These are phyloP conservation scores for Argya squamiceps DNA, from an alignment of 2,797 vertebrate species.

Conservation along the genomic window DNA sequence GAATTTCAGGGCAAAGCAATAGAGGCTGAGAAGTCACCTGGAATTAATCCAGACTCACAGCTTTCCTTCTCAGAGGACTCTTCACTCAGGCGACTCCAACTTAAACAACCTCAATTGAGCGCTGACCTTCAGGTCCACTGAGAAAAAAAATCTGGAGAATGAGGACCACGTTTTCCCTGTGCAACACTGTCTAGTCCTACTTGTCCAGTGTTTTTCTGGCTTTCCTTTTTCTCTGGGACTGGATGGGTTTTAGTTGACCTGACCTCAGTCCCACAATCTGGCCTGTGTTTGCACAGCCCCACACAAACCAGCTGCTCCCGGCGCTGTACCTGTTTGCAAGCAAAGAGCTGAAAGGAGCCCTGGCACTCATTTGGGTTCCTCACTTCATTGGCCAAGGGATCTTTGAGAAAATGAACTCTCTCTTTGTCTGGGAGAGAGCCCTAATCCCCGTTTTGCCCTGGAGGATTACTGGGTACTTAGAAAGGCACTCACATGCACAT, in stretches of 20 bases:
- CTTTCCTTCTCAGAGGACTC: background rate
- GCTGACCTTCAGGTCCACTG: background rate
- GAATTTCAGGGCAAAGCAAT: background rate
- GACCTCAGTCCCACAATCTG: slow-evolving; percentile 8
- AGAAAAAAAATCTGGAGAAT: background rate
- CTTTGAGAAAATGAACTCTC: slow-evolving; percentile 70
- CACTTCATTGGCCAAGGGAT: slow-evolving; percentile 56
- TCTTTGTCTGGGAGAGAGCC: slow-evolving; percentile 62
- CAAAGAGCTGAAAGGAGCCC: background rate
- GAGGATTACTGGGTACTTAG: slow-evolving; percentile 76
- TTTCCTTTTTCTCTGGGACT: background rate
- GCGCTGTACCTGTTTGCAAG: slow-evolving; percentile 24
- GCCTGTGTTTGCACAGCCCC: background rate
- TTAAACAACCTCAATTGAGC: background rate
- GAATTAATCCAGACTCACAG: background rate
- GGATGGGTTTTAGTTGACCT: background rate
- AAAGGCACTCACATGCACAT: slow-evolving; percentile 75
- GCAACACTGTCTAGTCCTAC: background rate
- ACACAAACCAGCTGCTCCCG: background rate
- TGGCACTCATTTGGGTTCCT: slow-evolving; percentile 54
- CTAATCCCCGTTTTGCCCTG: slow-evolving; percentile 75
- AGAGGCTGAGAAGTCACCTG: background rate
- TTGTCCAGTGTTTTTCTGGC: background rate
- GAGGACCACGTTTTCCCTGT: background rate
- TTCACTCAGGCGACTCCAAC: background rate